Percentiles rank a stretch among this genome's conserved stretches.
These are phyloP conservation scores for Hirtodrosophila histrioides DNA, from an alignment of 2,888 invertebrate genomes.

Conservation along the genomic window DNA sequence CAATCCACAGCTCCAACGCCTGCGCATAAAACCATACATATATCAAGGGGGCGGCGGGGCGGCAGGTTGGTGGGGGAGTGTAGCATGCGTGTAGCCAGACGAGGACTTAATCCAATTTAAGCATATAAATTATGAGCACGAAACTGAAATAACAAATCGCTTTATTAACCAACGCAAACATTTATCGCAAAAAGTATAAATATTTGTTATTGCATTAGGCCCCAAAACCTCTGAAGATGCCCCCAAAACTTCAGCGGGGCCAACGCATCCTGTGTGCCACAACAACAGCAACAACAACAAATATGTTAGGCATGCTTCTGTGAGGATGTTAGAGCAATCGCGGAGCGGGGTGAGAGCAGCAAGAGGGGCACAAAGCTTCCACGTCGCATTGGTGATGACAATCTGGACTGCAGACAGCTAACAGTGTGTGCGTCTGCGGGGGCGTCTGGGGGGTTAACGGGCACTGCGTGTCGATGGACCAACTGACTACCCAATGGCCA, in stretches of 20 bases:
- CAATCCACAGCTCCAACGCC: slow-evolving; percentile 63
- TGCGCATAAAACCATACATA: slow-evolving; percentile 49
- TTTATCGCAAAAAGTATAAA: slow-evolving; percentile 83
- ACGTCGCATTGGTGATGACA: slow-evolving; percentile 62
- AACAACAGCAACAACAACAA: slow-evolving; percentile 20
- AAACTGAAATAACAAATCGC: slow-evolving; percentile 79
- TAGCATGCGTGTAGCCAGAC: slow-evolving; percentile 42
- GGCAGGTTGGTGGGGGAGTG: neutral
- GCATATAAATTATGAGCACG: slow-evolving; percentile 77
- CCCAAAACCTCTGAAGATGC: slow-evolving; percentile 5
- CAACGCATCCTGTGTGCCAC: slow-evolving; percentile 44
- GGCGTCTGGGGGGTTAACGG: slow-evolving; percentile 12
- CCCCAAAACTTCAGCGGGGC: slow-evolving; percentile 10
- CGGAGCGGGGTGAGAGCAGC: neutral
- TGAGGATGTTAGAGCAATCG: neutral
- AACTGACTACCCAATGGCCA: slow-evolving; percentile 43
- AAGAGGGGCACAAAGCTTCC: slow-evolving; percentile 2
- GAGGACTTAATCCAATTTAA: slow-evolving; percentile 73
- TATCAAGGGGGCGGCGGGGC: too few species aligned
- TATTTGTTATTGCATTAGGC: slow-evolving; percentile 82
- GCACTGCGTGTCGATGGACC: slow-evolving; percentile 35
- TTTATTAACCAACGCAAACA: slow-evolving; percentile 81
- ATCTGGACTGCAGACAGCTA: slow-evolving; percentile 60
- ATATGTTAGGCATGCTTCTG: slow-evolving; percentile 37
- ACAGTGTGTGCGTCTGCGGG: slow-evolving; percentile 12